Evolutionary conservation across 2,113 vertebrate species (phyloP), one percentile per base, ranked within the genome.

Genomic region (Entomyzon cyanotis): DNA sequence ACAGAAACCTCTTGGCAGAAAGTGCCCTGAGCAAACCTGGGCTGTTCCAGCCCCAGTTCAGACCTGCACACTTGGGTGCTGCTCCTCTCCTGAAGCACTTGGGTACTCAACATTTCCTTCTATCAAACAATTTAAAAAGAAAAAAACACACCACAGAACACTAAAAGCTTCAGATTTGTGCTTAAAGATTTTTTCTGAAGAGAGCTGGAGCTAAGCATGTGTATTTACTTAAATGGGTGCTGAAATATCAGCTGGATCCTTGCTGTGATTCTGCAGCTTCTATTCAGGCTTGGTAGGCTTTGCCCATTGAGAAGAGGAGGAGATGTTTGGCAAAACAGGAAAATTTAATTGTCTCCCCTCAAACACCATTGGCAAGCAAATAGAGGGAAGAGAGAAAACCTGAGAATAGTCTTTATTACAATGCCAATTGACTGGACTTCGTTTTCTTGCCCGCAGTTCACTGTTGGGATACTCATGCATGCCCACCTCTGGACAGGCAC

Each of bases 201-300:
- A 68, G 56, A 68, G 55, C 68, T 75, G 76, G 59, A 74, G 30
- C 63, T 50, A 4, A 82, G 67, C 85, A 81, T 50, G 53, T 89
- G 94, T 37, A 94, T 94, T 90, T 64, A 77, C 41, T 96, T 60
- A 78, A 81, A 84, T 77, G 93, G 88, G 92, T 93, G 93, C 92
- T 96, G 94, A 92, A 87, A 84, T 81, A 85, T 93, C 85, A 6
- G 64, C 73, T 95, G 95, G 92, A 68, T 74, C 67, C 64, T 23
- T 63, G 88, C 82, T 88, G 27, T 20, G 42, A 25, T 56, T 73
- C 67, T 58, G 78, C 87, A 96, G 71, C 78, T 95, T 77, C 75
- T 60, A 3, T 42, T 35, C 56, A 81, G 79, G 37, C 64, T 86
- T 67, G 42, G 56, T 84, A 37, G 68, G 52, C 20, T 95, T 93